Base-by-base conservation (phyloP, 2,888 invertebrate genomes). In the Miltochrista miniata region DNA sequence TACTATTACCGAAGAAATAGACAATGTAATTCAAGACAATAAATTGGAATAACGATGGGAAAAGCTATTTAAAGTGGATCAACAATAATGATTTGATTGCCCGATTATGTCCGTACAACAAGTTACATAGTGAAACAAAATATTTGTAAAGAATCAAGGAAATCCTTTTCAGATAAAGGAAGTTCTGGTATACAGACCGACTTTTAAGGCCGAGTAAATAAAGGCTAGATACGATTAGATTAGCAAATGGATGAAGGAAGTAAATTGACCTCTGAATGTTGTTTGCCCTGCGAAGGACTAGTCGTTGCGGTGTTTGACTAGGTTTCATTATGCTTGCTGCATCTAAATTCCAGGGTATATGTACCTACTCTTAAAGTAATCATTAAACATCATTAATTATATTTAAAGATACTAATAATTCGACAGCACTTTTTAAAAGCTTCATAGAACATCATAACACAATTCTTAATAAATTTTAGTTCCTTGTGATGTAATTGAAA, bases 31-130 rank as follows among this genome's bases (percentile, higher is more conserved):
- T 64, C 51, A 61, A 48, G 56, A 68, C 68, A 70, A 58, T 56
- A 67, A 66, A 56, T 61, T 55, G 56, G 57, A 64, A 64, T 59
- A 64, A 61, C 65, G 61, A 64, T 71, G 64, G 61, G 61, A 69
- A 56, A 68, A 59, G 61, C 59, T 67, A 68, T 54, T 62, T 68
- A 70, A 70, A 64, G 68, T 62, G 58, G 51, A 64, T 62, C 59
- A 46, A 64, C 67, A 70, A 65, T 69, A 68, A 63, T 68, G 53
- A 68, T 70, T 67, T 70, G 62, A 70, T 64, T 64, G 54, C 54
- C 48, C 55, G 62, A 62, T 64, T 69, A 48, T 59, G 56, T 64
- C 53, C 64, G 54, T 66, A 62, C 54, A 59, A 52, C 61, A 49
- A 68, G 57, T 64, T 61, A 64, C 61, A 48, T 61, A 52, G 59